A percentile compares a stretch with the other conserved stretches of the same genome.
Evolutionary conservation across 1,140 invertebrate species (phyloP).

Genomic region (Lordiphosa collinella): DNA sequence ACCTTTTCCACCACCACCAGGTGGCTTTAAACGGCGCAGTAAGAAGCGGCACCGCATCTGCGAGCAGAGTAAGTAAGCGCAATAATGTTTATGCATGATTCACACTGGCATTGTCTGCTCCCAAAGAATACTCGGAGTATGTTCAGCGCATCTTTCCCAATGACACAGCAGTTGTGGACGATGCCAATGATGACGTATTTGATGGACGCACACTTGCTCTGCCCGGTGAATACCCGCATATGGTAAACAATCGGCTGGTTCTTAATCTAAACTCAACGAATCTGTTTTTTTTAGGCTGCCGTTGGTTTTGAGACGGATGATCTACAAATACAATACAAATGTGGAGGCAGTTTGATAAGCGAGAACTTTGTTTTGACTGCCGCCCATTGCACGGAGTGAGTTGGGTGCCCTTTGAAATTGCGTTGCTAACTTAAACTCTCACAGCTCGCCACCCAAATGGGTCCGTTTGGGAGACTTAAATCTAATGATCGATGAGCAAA

Average conservation of each 20-base stretch:
- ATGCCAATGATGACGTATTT: constrained; percentile 67
- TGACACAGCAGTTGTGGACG: constrained; percentile 46
- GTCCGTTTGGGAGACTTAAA: constrained; percentile 68
- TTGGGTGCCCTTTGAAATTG: background rate
- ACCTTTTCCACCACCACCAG: constrained; percentile 51
- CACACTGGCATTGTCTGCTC: background rate
- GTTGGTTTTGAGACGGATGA: constrained; percentile 43
- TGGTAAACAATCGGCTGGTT: constrained; percentile 51
- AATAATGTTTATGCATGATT: constrained; percentile 8
- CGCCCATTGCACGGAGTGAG: constrained; percentile 74
- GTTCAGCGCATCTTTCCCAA: constrained; percentile 65
- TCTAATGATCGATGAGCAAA: constrained; percentile 41
- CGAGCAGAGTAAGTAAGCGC: constrained; percentile 58
- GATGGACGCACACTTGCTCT: constrained; percentile 66
- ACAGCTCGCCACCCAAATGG: constrained; percentile 48
- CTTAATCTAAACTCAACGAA: constrained; percentile 9
- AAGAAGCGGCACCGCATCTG: constrained; percentile 39
- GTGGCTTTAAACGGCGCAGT: constrained; percentile 31
- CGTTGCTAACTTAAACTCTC: constrained; percentile 5
- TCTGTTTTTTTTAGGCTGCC: constrained; percentile 50
- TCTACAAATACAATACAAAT: constrained; percentile 63
- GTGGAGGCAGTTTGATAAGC: constrained; percentile 79
- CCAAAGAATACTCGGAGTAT: constrained; percentile 66
- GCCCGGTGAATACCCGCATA: constrained; percentile 79
- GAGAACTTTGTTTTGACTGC: constrained; percentile 70